phyloP scores from a whole-genome alignment of 2,113 vertebrate species.

The Callaeas wilsoni region DNA sequence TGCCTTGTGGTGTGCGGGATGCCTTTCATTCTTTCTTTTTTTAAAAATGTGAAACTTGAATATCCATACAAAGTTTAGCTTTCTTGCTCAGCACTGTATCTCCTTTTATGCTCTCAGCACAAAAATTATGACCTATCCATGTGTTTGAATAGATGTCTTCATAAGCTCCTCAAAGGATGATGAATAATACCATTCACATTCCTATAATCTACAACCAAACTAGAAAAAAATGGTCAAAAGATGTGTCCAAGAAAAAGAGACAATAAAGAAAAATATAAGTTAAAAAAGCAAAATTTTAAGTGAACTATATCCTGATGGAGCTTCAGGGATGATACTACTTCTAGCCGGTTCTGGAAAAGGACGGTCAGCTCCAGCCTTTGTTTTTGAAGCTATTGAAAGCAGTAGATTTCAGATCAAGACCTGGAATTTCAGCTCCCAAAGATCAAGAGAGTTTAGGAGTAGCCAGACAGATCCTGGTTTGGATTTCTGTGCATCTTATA shows the following conservation, averaged over 20 bases:
- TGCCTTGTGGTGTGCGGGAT: neutral
- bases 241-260: neutral
- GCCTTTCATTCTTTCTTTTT: neutral
- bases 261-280: neutral
- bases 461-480: neutral
- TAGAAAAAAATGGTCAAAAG: neutral
- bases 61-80: conserved; percentile 9
- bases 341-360: neutral
- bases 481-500: neutral
- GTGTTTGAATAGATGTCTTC: conserved; percentile 40
- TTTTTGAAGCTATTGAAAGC: neutral
- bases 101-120: conserved; percentile 2
- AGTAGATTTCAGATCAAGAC: neutral
- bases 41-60: neutral
- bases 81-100: conserved; percentile 2
- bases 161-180: conserved; percentile 4
- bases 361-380: neutral
- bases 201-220: neutral
- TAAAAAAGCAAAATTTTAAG: neutral
- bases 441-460: neutral
- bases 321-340: neutral
- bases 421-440: neutral
- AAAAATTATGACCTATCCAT: conserved; percentile 1
- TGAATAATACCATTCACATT: neutral
- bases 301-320: neutral